Base-by-base conservation (phyloP, 2,113 vertebrate genomes). In the Sinocyclocheilus grahami region DNA sequence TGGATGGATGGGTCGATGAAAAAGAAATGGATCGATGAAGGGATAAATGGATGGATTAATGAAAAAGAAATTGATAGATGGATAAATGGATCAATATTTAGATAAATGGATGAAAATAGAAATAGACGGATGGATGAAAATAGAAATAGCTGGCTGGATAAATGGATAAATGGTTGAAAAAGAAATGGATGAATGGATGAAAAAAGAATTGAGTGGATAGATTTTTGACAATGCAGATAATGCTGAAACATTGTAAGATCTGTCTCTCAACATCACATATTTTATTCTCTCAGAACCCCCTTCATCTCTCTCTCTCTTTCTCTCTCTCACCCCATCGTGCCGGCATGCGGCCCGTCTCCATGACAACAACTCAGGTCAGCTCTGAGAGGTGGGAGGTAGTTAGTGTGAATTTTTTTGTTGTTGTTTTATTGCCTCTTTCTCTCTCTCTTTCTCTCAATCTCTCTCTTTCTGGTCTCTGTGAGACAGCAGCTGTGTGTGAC, bases 221-320 rank as follows among this genome's bases (percentile, higher is more conserved):
- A 60, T 22, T 60, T 60, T 60, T 60, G 58, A 60, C 0, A 10
- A 55, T 78, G 8, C 6, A 62, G 55, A 63, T 84, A 90, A 79
- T 87, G 60, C 93, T 93, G 91, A 90, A 92, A 89, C 72, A 79
- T 89, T 92, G 93, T 91, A 90, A 93, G 90, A 92, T 90, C 89
- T 86, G 39, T 48, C 58, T 14, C 20, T 93, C 89, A 93, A 91
- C 93, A 92, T 92, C 93, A 92, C 91, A 92, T 93, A 27, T 63
- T 63, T 92, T 89, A 33, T 53, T 87, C 83, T 86, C 84, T 65
- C 62, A 69, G 63, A 69, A 22, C 16, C 46, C 27, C 63, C 48
- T 78, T 55, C 48, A 78, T 55, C n/a, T 3, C 79, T 67, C 60
- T 65, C 58, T 46, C 60, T 82, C 55, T 58, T 3, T 78, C 27